Conservation (phyloP, 92 coral and sea anemone species). For the Epizoanthus fatuus region DNA sequence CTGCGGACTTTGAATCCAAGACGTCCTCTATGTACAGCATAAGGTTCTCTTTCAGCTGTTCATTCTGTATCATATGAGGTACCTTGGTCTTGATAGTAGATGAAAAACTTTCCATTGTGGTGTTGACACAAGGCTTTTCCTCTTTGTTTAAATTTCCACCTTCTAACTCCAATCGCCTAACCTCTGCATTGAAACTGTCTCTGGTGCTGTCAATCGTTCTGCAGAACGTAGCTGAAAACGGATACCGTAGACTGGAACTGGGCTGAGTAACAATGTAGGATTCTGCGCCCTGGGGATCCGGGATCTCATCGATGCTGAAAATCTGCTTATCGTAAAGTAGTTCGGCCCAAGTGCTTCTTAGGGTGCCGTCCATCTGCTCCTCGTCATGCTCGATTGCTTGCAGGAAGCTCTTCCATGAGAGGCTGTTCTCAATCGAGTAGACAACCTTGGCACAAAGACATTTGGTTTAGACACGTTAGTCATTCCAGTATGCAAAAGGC, state of each 20-base stretch:
- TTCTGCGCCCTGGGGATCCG: conserved; percentile 68
- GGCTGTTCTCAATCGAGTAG: conserved; percentile 32
- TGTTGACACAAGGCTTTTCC: neutral
- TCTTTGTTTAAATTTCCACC: conserved; percentile 26
- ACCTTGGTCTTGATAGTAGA: neutral
- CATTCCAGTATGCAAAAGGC: no score
- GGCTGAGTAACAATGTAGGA: conserved; percentile 51
- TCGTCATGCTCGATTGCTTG: conserved; percentile 1
- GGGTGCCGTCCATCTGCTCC: neutral
- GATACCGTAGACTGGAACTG: conserved; percentile 14
- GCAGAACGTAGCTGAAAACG: conserved; percentile 36
- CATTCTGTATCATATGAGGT: conserved; percentile 29
- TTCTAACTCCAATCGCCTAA: conserved; percentile 10
- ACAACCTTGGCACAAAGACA: conserved; percentile 15
- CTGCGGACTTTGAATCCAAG: conserved; percentile 50
- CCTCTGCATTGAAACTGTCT: conserved; percentile 26
- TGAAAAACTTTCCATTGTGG: neutral
- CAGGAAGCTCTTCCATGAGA: conserved; percentile 11
- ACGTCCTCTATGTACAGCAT: conserved; percentile 58
- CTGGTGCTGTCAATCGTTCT: conserved; percentile 46
- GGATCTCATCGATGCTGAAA: conserved; percentile 60
- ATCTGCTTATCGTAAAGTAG: conserved; percentile 37
- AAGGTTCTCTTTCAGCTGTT: conserved; percentile 37
- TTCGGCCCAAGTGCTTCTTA: conserved; percentile 42
- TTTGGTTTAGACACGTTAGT: neutral